Percentiles rank a stretch among this genome's conserved stretches.
These are phyloP conservation scores for Hirtodrosophila alboralis DNA, from an alignment of 2,888 invertebrate genomes.

Conservation along the genomic window DNA sequence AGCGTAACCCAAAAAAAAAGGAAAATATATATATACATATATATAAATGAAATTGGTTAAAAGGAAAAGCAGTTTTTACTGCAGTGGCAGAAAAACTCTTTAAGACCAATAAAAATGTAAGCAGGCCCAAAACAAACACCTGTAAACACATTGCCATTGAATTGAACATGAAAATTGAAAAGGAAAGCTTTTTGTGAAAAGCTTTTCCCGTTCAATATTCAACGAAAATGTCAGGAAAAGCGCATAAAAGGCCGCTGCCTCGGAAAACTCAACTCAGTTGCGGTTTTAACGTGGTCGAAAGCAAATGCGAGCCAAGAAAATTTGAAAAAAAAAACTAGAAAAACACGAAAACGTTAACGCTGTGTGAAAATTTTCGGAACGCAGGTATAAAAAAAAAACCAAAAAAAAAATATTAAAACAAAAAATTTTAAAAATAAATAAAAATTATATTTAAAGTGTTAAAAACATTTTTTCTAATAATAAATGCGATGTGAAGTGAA, in stretches of 20 bases:
- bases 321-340: too few species aligned
- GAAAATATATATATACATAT: neutral
- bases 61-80: slow-evolving; percentile 29
- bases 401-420: slow-evolving; percentile 4
- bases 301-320: slow-evolving; percentile 34
- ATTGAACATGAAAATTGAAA: slow-evolving; percentile 43
- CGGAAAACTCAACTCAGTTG: slow-evolving; percentile 71
- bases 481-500: slow-evolving; percentile 10
- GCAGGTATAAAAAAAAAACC: slow-evolving; percentile 7
- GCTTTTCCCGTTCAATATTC: slow-evolving; percentile 65
- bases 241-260: slow-evolving; percentile 62
- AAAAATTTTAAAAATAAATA: slow-evolving; percentile 40
- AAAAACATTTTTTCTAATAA: slow-evolving; percentile 17
- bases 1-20: slow-evolving; percentile 12
- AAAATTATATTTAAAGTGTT: slow-evolving; percentile 33
- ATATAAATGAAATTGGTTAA: slow-evolving; percentile 35
- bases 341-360: slow-evolving; percentile 17
- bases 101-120: slow-evolving; percentile 23
- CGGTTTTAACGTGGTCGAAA: slow-evolving; percentile 63
- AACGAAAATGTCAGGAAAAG: slow-evolving; percentile 58
- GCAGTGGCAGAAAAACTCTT: slow-evolving; percentile 20
- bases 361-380: slow-evolving; percentile 26
- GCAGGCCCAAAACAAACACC: slow-evolving; percentile 70
- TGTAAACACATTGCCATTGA: slow-evolving; percentile 55
- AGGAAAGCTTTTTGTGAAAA: slow-evolving; percentile 41